A percentile compares a stretch with the other conserved stretches of the same genome.
These are phyloP conservation scores for Fregata magnificens DNA, from an alignment of 2,113 vertebrate species.

Conservation along the genomic window DNA sequence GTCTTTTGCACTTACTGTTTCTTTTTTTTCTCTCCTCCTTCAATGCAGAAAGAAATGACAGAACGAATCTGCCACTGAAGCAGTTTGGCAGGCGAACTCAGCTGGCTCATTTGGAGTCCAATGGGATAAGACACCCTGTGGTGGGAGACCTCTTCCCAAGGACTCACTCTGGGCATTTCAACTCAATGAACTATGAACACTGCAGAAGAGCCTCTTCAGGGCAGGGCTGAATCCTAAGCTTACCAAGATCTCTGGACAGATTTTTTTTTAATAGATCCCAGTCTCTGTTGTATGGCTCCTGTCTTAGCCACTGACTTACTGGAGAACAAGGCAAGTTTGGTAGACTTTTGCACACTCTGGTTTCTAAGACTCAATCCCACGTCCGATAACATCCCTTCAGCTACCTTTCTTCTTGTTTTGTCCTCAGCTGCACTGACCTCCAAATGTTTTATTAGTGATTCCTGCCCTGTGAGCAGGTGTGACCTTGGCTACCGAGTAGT, in stretches of 20 bases:
- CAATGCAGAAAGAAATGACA: constrained; percentile 89
- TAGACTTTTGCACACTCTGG: background rate
- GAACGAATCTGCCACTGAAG: constrained; percentile 87
- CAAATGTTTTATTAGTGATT: background rate
- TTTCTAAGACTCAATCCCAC: background rate
- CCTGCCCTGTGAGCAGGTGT: background rate
- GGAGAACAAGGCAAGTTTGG: background rate
- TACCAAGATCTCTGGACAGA: background rate
- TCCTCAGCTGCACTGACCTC: background rate
- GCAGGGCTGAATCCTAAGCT: background rate
- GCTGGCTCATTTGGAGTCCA: fast-evolving
- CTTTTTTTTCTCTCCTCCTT: constrained; percentile 13
- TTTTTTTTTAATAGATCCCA: background rate
- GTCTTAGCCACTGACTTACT: background rate
- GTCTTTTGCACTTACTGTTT: background rate
- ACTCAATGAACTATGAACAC: background rate
- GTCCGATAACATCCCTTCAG: background rate
- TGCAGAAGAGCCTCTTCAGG: constrained; percentile 6
- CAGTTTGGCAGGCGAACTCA: background rate
- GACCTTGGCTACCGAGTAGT: background rate
- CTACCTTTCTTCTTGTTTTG: background rate
- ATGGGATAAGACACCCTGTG: background rate
- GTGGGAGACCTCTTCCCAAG: background rate
- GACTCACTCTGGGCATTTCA: background rate
- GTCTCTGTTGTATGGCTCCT: background rate